phyloP scores from a whole-genome alignment of 2,888 invertebrate genomes.

The Pterostichus madidus region DNA sequence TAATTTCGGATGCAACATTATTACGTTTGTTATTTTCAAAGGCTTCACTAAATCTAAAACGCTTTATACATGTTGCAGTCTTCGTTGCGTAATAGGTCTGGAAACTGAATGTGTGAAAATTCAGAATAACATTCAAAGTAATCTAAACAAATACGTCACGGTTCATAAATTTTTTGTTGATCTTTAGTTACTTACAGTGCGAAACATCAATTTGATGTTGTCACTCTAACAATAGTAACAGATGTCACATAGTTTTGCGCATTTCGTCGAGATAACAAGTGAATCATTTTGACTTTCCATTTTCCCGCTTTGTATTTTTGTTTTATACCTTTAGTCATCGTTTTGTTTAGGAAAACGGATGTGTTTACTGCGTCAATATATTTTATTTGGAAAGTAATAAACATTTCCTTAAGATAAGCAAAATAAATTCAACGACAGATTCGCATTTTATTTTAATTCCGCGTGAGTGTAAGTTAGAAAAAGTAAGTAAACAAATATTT shows the following conservation, averaged over 20 bases:
- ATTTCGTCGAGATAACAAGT: constrained; percentile 26
- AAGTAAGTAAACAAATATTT: too few relatives aligned
- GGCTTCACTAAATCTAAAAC: constrained; percentile 30
- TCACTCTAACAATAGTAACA: constrained; percentile 11
- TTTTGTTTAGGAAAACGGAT: background rate
- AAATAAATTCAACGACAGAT: too few relatives aligned
- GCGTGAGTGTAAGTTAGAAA: too few relatives aligned
- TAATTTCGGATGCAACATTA: too few relatives aligned
- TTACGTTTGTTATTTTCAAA: background rate
- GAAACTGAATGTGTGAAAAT: constrained; percentile 27
- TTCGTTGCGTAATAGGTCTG: background rate
- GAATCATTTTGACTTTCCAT: constrained; percentile 24
- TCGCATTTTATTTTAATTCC: too few relatives aligned
- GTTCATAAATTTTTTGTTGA: constrained; percentile 44
- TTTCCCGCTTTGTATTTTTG: background rate
- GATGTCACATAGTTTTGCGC: constrained; percentile 28
- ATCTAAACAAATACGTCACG: constrained; percentile 50
- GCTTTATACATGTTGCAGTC: background rate
- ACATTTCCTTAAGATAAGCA: background rate
- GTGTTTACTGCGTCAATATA: background rate
- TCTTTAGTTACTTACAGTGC: constrained; percentile 5
- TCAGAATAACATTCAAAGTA: constrained; percentile 31
- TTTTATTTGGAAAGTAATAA: background rate
- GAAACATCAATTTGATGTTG: constrained; percentile 23
- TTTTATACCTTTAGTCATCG: background rate